phyloP scores from a whole-genome alignment of 2,888 invertebrate genomes.

The Unio delphinus region DNA sequence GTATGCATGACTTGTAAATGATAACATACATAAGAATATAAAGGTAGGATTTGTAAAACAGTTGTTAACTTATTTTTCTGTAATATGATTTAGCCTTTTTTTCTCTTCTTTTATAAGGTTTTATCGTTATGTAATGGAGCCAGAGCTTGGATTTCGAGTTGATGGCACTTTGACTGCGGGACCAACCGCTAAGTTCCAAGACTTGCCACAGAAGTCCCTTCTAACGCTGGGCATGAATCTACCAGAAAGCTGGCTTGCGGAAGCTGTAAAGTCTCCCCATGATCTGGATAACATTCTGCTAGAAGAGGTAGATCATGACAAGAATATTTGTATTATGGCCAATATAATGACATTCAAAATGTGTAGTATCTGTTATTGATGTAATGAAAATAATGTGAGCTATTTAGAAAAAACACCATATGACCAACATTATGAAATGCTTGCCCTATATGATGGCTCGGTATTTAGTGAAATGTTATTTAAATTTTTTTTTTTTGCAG shows the following conservation, averaged over 20 bases:
- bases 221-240: constrained; percentile 91
- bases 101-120: constrained; percentile 78
- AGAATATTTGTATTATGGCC: background rate
- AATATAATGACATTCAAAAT: too few species aligned
- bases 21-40: too few species aligned
- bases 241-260: constrained; percentile 81
- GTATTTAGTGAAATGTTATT: too few species aligned
- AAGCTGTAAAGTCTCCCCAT: constrained; percentile 82
- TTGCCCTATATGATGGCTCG: too few species aligned
- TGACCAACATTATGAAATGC: too few species aligned
- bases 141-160: constrained; percentile 86
- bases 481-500: too few species aligned
- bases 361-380: too few species aligned
- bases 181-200: constrained; percentile 87
- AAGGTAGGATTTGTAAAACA: background rate
- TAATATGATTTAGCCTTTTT: background rate
- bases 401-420: too few species aligned
- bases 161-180: constrained; percentile 82
- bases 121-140: constrained; percentile 94
- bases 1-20: too few species aligned
- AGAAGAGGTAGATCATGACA: constrained; percentile 80
- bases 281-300: constrained; percentile 98
- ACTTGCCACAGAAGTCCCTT: constrained; percentile 91
- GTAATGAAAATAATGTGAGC: too few species aligned
- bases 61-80: background rate